Evolutionary conservation across 2,797 vertebrate species (phyloP), one percentile per base, ranked within the genome.

Genomic region (Karalla daura): DNA sequence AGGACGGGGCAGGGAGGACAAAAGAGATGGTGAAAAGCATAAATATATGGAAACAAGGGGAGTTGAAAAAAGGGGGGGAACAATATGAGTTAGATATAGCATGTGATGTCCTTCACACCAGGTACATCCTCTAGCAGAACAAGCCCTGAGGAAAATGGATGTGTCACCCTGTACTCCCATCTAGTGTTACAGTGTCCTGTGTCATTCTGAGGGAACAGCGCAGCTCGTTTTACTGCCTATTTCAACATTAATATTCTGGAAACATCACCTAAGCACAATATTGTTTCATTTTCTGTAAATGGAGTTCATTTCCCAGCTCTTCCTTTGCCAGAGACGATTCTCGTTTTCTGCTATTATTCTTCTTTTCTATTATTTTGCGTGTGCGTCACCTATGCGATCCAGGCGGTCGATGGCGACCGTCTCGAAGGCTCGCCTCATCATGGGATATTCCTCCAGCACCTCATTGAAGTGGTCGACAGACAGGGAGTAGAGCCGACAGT

Each of bases 401-500:
- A 98, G 93, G n/a, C 96, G 94, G 84, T 98, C 96, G 3, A 97
- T 96, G 83, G 96, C 96, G 24, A 98, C 96, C 0, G 96, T 97
- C 89, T 97, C 96, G 0, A 98, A 98, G 74, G 96, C 96, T 36
- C 96, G 83, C 74, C 96, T 92, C 96, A 98, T 98, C 96, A 98
- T 98, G 69, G 96, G 96, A 78, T 98, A 97, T 82, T 98, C 96
- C 83, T 98, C 96, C 75, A 98, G 91, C 76, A 97, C 96, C 88
- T 97, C 96, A 7, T 97, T 98, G 90, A 98, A 98, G 89, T 98
- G 89, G 89, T 98, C 96, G 64, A 98, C 96, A 0, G 96, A 96
- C 61, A 98, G 93, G 0, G 96, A 98, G 86, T 96, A 96, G 55
- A 97, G 93, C 20, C 94, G 95, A 83, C 95, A 97, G 88, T 98